A percentile compares a stretch with the other conserved stretches of the same genome.
Evolutionary conservation across 2,113 vertebrate genomes (phyloP).

Genomic region (Porphyrio hochstetteri): DNA sequence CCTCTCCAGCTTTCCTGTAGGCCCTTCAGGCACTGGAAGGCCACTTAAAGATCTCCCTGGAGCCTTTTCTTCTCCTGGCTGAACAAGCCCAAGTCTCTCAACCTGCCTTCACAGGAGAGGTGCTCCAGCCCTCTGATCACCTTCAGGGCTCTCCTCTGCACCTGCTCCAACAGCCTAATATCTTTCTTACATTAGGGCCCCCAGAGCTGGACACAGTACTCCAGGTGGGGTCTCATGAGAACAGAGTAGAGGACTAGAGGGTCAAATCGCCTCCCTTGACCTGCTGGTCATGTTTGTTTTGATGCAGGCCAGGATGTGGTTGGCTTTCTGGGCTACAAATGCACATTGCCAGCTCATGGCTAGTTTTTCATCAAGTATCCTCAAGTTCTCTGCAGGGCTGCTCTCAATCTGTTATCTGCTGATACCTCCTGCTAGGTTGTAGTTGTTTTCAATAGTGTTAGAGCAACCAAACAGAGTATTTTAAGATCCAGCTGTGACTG

Average conservation of each 20-base stretch:
- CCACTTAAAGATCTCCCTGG: accelerated
- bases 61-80: neutral
- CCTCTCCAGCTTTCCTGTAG: neutral
- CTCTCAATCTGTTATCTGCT: neutral
- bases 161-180: neutral
- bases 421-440: neutral
- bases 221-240: neutral
- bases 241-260: no score
- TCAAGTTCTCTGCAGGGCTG: neutral
- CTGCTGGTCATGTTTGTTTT: neutral
- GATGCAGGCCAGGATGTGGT: neutral
- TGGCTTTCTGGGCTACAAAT: neutral
- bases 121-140: no score
- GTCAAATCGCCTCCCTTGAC: accelerated
- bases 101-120: neutral
- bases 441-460: neutral
- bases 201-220: neutral
- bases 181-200: neutral
- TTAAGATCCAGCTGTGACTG: neutral
- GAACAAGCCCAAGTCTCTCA: neutral
- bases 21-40: neutral
- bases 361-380: neutral
- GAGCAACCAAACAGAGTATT: neutral
- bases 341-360: accelerated
- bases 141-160: neutral